These are phyloP conservation scores for Hemiprocne comata DNA, from an alignment of 2,113 vertebrate species.

Conservation along the genomic window DNA sequence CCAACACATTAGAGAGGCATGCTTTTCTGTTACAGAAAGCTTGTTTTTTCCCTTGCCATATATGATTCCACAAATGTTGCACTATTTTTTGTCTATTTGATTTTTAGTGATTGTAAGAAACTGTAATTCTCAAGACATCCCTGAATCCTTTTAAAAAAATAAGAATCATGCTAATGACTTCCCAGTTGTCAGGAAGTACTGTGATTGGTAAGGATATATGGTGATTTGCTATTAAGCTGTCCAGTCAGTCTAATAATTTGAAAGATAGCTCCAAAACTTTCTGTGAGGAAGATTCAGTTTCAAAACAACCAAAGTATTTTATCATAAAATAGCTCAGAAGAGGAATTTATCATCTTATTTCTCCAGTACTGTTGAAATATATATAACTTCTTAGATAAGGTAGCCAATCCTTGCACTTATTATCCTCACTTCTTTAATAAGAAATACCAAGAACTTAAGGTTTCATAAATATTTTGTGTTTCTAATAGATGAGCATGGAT, in stretches of 20 bases:
- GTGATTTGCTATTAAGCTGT: background rate
- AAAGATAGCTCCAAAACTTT: conserved; percentile 41
- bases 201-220: background rate
- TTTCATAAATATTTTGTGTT: background rate
- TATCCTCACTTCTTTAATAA: background rate
- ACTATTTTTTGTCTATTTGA: background rate
- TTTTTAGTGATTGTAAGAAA: conserved; percentile 2
- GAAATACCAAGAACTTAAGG: background rate
- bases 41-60: background rate
- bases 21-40: conserved; percentile 24
- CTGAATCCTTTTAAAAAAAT: background rate
- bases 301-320: conserved; percentile 9
- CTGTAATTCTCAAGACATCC: background rate
- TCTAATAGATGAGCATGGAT: background rate
- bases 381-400: background rate
- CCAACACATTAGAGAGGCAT: conserved; percentile 21
- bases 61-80: background rate
- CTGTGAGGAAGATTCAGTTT: conserved; percentile 45
- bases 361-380: background rate
- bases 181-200: background rate
- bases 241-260: background rate
- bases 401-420: background rate
- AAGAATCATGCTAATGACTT: background rate
- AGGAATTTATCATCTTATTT: background rate
- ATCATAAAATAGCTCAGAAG: background rate